Percentiles rank a stretch among this genome's conserved stretches.
Evolutionary conservation across 2,797 vertebrate genomes (phyloP).

Genomic region (Diceros bicornis): DNA sequence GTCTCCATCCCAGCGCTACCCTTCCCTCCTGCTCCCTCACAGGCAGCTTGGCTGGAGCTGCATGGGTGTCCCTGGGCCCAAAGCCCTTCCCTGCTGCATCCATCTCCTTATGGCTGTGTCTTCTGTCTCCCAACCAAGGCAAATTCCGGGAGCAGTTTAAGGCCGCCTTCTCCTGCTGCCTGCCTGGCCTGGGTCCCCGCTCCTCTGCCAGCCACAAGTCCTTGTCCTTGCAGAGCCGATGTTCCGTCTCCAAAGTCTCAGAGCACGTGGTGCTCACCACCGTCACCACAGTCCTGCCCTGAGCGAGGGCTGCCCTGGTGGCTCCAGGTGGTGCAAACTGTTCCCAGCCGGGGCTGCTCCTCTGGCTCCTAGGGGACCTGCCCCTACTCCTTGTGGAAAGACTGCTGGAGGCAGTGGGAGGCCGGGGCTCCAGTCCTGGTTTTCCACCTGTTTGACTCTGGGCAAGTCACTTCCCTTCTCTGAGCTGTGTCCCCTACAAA

Average conservation of each 20-base stretch:
- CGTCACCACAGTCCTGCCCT: conserved; percentile 80
- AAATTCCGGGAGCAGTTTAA: conserved; percentile 86
- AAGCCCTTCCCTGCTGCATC: not conserved
- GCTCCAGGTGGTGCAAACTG: not conserved
- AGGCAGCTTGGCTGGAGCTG: not conserved
- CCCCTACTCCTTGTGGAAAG: not conserved
- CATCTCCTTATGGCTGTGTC: conserved; percentile 58
- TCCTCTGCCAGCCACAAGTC: conserved; percentile 80
- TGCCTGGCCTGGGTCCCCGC: conserved; percentile 67
- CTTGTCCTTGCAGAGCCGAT: conserved; percentile 72
- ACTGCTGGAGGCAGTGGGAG: not conserved
- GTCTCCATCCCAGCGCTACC: not conserved
- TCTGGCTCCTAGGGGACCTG: not conserved
- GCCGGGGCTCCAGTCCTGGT: not conserved
- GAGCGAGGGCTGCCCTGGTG: not conserved
- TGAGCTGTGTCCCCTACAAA: not conserved
- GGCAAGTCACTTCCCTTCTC: conserved; percentile 22
- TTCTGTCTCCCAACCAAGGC: conserved; percentile 82
- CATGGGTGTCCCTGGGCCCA: conserved; percentile 1
- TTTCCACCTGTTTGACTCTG: conserved; percentile 60
- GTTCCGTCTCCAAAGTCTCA: conserved; percentile 74
- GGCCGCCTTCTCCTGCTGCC: conserved; percentile 83
- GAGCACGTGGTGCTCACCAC: conserved; percentile 81
- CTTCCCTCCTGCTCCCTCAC: not conserved
- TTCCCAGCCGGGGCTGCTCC: not conserved